Conservation (phyloP, 2,888 invertebrate species). For the Lamellibrachia satsuma region DNA sequence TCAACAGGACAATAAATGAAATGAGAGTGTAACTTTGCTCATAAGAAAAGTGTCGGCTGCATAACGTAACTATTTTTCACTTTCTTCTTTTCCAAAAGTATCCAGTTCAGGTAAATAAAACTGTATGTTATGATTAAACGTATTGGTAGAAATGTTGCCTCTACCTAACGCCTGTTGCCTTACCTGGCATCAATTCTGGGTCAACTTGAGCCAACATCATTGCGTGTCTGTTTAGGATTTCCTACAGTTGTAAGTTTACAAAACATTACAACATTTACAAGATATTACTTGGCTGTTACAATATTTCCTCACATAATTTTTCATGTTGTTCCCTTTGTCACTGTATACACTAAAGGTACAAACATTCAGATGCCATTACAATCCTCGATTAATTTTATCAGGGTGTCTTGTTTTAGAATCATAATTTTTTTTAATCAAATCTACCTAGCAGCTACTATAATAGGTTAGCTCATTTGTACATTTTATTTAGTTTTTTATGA, state of each 20-base stretch:
- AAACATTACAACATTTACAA: neutral
- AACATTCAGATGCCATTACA: no score
- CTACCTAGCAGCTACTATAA: no score
- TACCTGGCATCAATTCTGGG: constrained; percentile 63
- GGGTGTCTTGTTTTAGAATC: no score
- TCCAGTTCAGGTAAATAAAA: no score
- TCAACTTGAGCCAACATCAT: constrained; percentile 81
- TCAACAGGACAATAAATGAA: no score
- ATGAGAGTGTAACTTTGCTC: no score
- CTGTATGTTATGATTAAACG: no score
- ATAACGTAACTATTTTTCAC: neutral
- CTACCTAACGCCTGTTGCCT: constrained; percentile 43
- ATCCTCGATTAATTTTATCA: no score
- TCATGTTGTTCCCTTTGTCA: neutral
- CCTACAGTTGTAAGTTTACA: constrained; percentile 59
- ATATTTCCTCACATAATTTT: neutral
- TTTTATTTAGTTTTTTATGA: no score
- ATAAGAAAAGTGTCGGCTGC: no score
- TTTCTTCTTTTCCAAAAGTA: neutral
- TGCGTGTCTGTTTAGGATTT: constrained; percentile 80
- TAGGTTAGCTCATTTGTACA: no score
- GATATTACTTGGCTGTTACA: neutral
- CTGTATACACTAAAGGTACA: neutral
- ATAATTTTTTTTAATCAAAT: no score
- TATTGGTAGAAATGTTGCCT: neutral